Evolutionary conservation across 30 jellyfish, hydroid and myxozoan genomes (phyloP).

Genomic region (Nemopilema nomurai): DNA sequence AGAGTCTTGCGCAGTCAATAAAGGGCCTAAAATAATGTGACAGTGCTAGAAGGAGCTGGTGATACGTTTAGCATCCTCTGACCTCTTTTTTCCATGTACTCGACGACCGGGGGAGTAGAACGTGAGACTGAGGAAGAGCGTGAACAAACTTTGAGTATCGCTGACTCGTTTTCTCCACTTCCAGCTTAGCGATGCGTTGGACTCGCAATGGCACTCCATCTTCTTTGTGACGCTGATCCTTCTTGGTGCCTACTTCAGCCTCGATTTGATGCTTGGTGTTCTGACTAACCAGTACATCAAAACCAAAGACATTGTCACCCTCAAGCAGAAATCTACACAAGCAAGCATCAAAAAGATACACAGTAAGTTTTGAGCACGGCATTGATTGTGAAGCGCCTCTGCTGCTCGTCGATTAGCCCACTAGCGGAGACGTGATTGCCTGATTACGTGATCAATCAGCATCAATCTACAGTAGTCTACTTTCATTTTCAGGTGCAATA

Average conservation of each 20-base stretch:
- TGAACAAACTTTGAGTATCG: too few species aligned
- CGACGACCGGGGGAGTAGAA: too few species aligned
- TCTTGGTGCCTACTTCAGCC: constrained; percentile 83
- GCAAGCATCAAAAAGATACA: neutral
- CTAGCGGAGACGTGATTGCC: neutral
- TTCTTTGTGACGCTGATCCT: constrained; percentile 67
- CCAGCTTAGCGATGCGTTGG: constrained; percentile 67
- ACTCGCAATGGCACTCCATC: constrained; percentile 57
- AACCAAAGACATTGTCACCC: constrained; percentile 60
- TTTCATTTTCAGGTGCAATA: neutral
- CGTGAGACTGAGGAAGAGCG: too few species aligned
- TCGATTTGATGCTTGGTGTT: constrained; percentile 80
- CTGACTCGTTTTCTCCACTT: constrained; percentile 1
- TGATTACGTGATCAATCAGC: neutral
- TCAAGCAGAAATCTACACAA: constrained; percentile 21
- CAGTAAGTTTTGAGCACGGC: constrained; percentile 5
- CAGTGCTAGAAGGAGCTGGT: too few species aligned
- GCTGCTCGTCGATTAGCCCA: too few species aligned
- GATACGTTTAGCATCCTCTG: too few species aligned
- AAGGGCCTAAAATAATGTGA: too few species aligned
- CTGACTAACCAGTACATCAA: constrained; percentile 80
- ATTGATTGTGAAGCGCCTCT: too few species aligned
- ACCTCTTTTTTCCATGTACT: too few species aligned
- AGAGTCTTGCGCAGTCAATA: too few species aligned
- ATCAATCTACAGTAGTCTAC: neutral